These are phyloP conservation scores for Eupithecia tripunctaria DNA, from an alignment of 2,888 invertebrate genomes.

Conservation along the genomic window DNA sequence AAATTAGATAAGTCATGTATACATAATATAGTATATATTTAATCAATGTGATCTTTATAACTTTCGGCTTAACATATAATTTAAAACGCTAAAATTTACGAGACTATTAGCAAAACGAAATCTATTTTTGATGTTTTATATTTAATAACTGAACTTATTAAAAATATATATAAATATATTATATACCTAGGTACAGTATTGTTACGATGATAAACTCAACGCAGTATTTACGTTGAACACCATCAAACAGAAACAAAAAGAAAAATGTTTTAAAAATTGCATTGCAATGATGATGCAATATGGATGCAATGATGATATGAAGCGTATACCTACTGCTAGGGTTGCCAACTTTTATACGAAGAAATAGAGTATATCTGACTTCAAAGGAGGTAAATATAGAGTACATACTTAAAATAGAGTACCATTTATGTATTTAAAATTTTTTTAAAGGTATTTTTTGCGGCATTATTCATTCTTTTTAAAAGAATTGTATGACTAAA, in stretches of 20 bases:
- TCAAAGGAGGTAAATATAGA: too few relatives aligned
- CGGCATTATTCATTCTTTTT: too few relatives aligned
- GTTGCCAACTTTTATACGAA: too few relatives aligned
- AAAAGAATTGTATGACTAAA: too few relatives aligned
- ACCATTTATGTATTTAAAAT: too few relatives aligned
- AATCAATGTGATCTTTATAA: slow-evolving; percentile 14
- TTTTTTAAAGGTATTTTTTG: too few relatives aligned
- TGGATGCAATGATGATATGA: too few relatives aligned
- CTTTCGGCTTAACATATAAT: slow-evolving; percentile 7
- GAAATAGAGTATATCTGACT: too few relatives aligned
- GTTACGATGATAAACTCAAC: not conserved
- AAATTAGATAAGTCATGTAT: not conserved
- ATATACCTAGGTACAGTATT: not conserved
- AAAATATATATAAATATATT: not conserved
- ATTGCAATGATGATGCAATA: too few relatives aligned
- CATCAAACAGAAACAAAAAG: not conserved
- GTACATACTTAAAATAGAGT: too few relatives aligned
- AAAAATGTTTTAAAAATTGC: too few relatives aligned
- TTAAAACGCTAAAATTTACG: slow-evolving; percentile 4
- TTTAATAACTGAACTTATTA: not conserved
- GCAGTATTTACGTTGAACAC: not conserved
- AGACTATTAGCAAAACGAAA: slow-evolving; percentile 19
- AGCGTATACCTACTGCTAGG: too few relatives aligned
- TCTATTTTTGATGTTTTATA: slow-evolving; percentile 26
- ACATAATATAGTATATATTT: not conserved